phyloP scores from a whole-genome alignment of 2,113 vertebrate species.

The Gnathonemus longibarbis region DNA sequence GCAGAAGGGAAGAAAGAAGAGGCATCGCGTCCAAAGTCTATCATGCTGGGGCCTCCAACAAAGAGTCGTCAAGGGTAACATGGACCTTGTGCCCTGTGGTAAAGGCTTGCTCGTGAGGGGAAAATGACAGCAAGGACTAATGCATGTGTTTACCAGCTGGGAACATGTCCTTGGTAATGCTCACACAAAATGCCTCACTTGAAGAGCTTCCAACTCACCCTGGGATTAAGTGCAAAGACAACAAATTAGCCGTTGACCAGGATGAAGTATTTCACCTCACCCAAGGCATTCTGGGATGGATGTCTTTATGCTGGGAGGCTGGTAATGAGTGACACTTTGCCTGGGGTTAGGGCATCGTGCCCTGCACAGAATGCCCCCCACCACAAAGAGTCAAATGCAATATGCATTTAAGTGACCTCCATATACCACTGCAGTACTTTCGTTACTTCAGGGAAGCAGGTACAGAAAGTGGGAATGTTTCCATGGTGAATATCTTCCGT shows the following conservation, averaged over 20 bases:
- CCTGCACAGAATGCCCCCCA: neutral
- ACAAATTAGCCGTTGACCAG: neutral
- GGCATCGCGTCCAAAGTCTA: neutral
- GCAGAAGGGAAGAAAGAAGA: neutral
- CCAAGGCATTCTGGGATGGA: neutral
- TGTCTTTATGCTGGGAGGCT: neutral
- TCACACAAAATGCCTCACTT: neutral
- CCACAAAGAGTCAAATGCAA: neutral
- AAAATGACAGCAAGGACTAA: neutral
- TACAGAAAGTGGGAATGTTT: neutral
- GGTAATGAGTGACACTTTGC: neutral
- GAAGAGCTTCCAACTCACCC: neutral
- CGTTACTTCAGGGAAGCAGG: neutral
- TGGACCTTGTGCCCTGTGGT: neutral
- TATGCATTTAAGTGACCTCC: neutral
- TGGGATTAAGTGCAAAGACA: neutral
- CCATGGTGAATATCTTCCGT: neutral
- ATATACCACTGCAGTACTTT: neutral
- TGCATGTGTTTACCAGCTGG: neutral
- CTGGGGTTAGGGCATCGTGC: neutral
- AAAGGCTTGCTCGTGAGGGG: neutral
- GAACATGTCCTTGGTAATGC: neutral
- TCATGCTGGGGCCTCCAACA: neutral
- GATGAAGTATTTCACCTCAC: neutral
- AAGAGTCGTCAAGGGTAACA: neutral